phyloP scores from a whole-genome alignment of 2,113 vertebrate genomes.

The Xiphorhynchus elegans region DNA sequence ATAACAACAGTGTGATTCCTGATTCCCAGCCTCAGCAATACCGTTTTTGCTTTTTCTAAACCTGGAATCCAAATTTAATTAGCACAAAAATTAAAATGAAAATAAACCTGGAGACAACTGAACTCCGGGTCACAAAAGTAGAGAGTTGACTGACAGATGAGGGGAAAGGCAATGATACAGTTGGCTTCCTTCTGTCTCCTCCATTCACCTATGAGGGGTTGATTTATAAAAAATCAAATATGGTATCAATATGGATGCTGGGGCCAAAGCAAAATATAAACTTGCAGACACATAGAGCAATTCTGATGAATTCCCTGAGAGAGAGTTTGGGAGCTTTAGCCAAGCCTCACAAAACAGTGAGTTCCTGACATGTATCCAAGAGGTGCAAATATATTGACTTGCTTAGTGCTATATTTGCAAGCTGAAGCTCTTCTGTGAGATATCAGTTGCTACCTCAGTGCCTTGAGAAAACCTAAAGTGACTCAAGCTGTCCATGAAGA shows the following conservation, averaged over 20 bases:
- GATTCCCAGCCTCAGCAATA: neutral
- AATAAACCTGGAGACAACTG: conserved; percentile 23
- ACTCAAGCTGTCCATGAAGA: neutral
- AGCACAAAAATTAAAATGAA: conserved; percentile 23
- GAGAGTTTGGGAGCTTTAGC: neutral
- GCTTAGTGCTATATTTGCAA: neutral
- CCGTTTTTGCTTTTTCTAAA: conserved; percentile 19
- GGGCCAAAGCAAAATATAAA: conserved; percentile 49
- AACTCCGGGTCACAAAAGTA: conserved; percentile 14
- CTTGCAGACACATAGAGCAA: conserved; percentile 11
- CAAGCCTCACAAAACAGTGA: conserved; percentile 32
- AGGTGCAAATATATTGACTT: neutral
- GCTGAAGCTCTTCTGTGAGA: neutral
- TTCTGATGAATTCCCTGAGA: conserved; percentile 32
- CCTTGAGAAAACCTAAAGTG: neutral
- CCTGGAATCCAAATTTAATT: conserved; percentile 48
- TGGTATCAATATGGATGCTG: neutral
- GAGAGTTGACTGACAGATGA: neutral
- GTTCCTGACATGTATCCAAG: conserved; percentile 40
- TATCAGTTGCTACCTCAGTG: neutral
- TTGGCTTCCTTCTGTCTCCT: conserved; percentile 4
- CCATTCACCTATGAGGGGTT: neutral
- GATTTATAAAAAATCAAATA: conserved; percentile 31
- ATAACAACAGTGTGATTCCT: neutral
- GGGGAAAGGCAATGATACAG: neutral